phyloP scores from a whole-genome alignment of 2,888 invertebrate species.

The Lepidochitona cinerea region DNA sequence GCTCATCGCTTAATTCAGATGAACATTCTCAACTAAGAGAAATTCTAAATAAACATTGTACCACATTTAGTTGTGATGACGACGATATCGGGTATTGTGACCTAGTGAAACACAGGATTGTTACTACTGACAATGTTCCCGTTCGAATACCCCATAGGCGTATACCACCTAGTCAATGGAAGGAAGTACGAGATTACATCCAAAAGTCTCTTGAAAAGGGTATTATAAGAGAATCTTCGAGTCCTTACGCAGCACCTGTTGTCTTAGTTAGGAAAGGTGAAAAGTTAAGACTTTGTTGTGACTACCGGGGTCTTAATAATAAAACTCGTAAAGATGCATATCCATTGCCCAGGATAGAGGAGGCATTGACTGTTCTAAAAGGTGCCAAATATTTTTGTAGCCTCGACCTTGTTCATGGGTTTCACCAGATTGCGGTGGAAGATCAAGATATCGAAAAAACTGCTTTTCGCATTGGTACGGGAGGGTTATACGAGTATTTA shows the following conservation, averaged over 20 bases:
- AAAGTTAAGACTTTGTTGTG: conserved; percentile 37
- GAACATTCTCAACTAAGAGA: neutral
- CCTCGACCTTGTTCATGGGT: conserved; percentile 41
- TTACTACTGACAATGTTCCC: conserved; percentile 12
- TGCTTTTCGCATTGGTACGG: conserved; percentile 32
- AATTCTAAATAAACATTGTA: neutral
- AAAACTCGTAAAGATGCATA: conserved; percentile 37
- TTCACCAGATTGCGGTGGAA: conserved; percentile 30
- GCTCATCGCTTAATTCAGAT: neutral
- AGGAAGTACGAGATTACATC: conserved; percentile 27
- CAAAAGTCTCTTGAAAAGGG: conserved; percentile 16
- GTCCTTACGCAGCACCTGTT: conserved; percentile 37
- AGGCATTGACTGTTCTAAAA: conserved; percentile 27
- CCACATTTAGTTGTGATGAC: conserved; percentile 1
- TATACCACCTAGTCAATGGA: conserved; percentile 26
- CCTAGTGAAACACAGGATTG: conserved; percentile 1
- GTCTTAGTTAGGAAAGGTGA: conserved; percentile 35
- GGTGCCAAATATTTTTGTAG: conserved; percentile 32
- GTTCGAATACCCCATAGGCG: conserved; percentile 17
- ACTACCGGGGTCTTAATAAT: conserved; percentile 42
- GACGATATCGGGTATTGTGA: conserved; percentile 15
- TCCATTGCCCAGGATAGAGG: conserved; percentile 46
- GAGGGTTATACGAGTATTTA: conserved; percentile 25
- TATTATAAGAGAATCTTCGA: conserved; percentile 17
- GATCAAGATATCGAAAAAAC: conserved; percentile 29